phyloP scores from a whole-genome alignment of 2,113 vertebrate genomes.

The Misgurnus anguillicaudatus region DNA sequence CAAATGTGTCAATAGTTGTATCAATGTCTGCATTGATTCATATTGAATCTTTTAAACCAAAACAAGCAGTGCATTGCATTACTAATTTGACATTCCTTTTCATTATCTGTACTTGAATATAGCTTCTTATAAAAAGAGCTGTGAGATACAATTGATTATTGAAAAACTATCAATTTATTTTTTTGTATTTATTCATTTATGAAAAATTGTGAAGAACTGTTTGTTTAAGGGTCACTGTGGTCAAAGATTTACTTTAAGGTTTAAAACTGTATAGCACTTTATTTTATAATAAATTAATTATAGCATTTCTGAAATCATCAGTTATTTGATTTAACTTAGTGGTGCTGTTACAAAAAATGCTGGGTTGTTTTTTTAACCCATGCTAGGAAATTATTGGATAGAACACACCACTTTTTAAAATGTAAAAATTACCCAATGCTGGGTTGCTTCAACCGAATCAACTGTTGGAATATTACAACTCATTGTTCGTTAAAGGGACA shows the following conservation, averaged over 20 bases:
- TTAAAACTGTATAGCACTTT: neutral
- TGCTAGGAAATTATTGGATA: too few relatives aligned
- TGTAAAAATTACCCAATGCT: too few relatives aligned
- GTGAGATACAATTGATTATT: neutral
- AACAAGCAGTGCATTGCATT: neutral
- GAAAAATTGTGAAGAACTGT: too few relatives aligned
- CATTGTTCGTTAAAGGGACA: too few relatives aligned
- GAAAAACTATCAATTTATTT: neutral
- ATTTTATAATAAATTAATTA: too few relatives aligned
- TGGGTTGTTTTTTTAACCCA: too few relatives aligned
- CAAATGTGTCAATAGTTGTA: conserved; percentile 6
- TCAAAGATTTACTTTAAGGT: neutral
- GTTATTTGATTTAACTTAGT: too few relatives aligned
- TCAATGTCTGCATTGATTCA: neutral
- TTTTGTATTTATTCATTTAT: neutral
- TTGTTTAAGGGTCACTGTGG: neutral
- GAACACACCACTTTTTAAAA: too few relatives aligned
- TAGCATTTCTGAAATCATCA: too few relatives aligned
- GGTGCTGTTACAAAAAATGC: too few relatives aligned
- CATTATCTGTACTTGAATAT: conserved; percentile 7
- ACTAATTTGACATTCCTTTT: neutral
- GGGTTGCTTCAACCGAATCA: too few relatives aligned
- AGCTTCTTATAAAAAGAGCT: neutral
- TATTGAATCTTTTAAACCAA: conserved; percentile 10
- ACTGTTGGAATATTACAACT: too few relatives aligned